phyloP scores from a whole-genome alignment of 2,888 invertebrate species.

The Anoplius nigerrimus region DNA sequence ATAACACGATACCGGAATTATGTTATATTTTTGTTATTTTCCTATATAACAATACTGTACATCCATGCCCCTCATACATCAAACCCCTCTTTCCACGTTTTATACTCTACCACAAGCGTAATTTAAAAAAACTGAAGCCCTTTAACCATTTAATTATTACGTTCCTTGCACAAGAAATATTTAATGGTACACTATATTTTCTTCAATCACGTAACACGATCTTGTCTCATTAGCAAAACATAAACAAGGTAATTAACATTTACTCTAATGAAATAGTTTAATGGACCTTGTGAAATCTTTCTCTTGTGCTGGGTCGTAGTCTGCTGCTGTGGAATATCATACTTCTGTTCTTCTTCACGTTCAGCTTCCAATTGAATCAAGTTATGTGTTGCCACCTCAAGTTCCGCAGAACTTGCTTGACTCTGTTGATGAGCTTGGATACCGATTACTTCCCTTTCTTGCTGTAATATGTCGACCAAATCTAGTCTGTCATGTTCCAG shows the following conservation, averaged over 20 bases:
- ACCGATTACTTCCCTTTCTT: constrained; percentile 67
- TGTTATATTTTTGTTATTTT: no score
- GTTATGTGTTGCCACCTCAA: constrained; percentile 70
- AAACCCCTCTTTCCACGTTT: no score
- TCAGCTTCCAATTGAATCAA: constrained; percentile 68
- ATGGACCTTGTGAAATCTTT: constrained; percentile 58
- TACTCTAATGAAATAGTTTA: neutral
- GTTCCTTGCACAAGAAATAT: constrained; percentile 47
- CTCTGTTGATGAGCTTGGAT: constrained; percentile 59
- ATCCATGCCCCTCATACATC: no score
- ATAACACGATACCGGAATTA: no score
- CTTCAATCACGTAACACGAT: neutral
- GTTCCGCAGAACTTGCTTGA: constrained; percentile 63
- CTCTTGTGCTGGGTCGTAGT: constrained; percentile 59
- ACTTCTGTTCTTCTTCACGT: constrained; percentile 52
- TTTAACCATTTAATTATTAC: no score
- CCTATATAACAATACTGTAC: no score
- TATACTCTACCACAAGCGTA: no score
- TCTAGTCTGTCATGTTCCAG: constrained; percentile 81
- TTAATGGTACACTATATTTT: neutral
- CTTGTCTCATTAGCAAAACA: neutral
- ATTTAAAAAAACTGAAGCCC: no score
- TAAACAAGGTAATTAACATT: neutral
- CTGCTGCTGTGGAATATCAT: constrained; percentile 60
- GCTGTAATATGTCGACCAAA: constrained; percentile 78